Evolutionary conservation across 2,113 vertebrate species (phyloP), one percentile per base, ranked within the genome.

Genomic region (Chaenocephalus aceratus): DNA sequence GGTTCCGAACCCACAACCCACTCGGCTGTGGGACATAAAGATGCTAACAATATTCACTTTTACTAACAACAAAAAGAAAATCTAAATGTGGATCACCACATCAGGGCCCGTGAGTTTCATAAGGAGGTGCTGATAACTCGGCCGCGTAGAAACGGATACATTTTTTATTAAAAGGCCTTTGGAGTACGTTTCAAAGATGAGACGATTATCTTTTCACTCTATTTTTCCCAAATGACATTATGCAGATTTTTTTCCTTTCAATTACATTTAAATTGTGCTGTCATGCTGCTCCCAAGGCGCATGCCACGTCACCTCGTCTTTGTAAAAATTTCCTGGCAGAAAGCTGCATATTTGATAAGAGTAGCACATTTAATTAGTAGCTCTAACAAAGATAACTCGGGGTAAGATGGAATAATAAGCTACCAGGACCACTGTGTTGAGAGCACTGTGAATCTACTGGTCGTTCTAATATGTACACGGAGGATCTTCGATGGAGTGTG

Each of bases 101-200:
- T 67, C 51, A 8, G 69, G 75, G 46, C 64, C 64, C 0, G 0
- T 45, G 82, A 85, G 66, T 73, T 75, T 77, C 52, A 57, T 76
- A 30, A 84, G 71, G 82, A 82, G 60, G 76, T 60, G 21, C 75
- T 76, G 80, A 88, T 86, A 89, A 89, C 67, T 63, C 51, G 70
- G 80, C 63, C 34, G 56, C 44, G 46, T 45, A 49, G 77, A 76
- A 84, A 77, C 76, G 77, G 81, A 91, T 89, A 85, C 84, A 89
- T 92, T 49, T 90, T 89, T 93, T 75, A 89, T 89, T 87, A 89
- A 81, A 79, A 79, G 49, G 61, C 57, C 77, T 86, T 77, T 83
- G 85, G 86, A 86, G 52, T 46, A 48, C 12, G 56, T 86, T 79
- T 80, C 85, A 84, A 73, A 90, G 88, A 88, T 77, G 13, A 82